Percentiles rank a stretch among this genome's conserved stretches.
phyloP scores from a whole-genome alignment of 1,140 invertebrate species.

The Arctopsyche grandis region DNA sequence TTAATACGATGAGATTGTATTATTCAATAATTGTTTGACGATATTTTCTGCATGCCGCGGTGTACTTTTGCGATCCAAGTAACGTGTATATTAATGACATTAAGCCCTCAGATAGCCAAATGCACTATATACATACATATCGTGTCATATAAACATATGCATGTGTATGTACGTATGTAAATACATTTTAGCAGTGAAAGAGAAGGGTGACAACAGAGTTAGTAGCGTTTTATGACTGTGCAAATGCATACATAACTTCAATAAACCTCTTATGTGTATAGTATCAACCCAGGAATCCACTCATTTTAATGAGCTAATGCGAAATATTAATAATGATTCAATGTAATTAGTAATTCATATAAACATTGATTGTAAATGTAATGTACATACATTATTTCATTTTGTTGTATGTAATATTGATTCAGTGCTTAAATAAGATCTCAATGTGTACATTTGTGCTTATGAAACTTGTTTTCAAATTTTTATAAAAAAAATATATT shows the following conservation, averaged over 20 bases:
- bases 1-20: no score
- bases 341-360: no score
- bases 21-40: background rate
- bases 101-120: slow-evolving; percentile 53
- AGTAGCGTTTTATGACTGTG: slow-evolving; percentile 28
- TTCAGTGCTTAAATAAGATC: no score
- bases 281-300: slow-evolving; percentile 7
- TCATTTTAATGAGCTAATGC: slow-evolving; percentile 38
- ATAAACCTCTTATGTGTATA: slow-evolving; percentile 34
- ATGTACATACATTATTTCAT: no score
- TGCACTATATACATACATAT: slow-evolving; percentile 33
- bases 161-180: background rate
- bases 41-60: background rate
- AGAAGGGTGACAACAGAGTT: background rate
- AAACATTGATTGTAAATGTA: no score
- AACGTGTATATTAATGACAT: slow-evolving; percentile 54
- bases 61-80: slow-evolving; percentile 12
- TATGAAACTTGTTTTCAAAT: no score
- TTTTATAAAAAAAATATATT: background rate
- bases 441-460: no score
- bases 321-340: background rate
- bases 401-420: no score
- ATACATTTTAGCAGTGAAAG: background rate
- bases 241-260: slow-evolving; percentile 43
- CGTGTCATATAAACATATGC: background rate